A percentile compares a stretch with the other conserved stretches of the same genome.
These are phyloP conservation scores for Solea senegalensis DNA, from an alignment of 2,113 vertebrate genomes.

Conservation along the genomic window DNA sequence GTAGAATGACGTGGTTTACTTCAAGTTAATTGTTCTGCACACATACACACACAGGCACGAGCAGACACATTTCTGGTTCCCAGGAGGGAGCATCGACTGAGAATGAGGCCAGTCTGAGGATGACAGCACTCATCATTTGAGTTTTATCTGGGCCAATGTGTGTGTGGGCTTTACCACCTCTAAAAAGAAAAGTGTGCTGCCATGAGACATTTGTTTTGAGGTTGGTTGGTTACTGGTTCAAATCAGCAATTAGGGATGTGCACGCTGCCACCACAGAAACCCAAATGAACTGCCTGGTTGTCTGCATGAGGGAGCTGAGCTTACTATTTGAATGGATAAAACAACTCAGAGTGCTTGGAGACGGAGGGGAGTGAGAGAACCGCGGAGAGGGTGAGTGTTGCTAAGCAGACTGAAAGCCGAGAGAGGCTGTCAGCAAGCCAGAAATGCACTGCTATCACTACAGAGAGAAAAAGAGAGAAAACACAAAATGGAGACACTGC, in stretches of 20 bases:
- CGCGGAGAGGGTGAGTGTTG: conserved; percentile 67
- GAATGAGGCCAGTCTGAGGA: conserved; percentile 69
- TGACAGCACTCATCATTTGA: conserved; percentile 59
- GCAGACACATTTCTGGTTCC: conserved; percentile 57
- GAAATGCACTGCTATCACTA: conserved; percentile 61
- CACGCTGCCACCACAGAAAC: neutral
- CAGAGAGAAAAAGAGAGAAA: conserved; percentile 39
- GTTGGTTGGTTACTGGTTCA: conserved; percentile 43
- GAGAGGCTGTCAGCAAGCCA: conserved; percentile 72
- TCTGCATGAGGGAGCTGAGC: conserved; percentile 42
- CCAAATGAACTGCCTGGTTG: conserved; percentile 28
- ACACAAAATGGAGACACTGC: conserved; percentile 72
- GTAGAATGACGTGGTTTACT: conserved; percentile 55
- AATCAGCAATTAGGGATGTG: conserved; percentile 16
- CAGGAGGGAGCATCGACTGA: conserved; percentile 47
- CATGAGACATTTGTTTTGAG: conserved; percentile 12
- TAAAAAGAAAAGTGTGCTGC: conserved; percentile 21
- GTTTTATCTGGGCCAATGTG: conserved; percentile 41
- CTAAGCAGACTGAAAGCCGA: conserved; percentile 77
- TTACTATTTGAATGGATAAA: conserved; percentile 51
- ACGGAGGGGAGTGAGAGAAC: conserved; percentile 66
- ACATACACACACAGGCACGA: conserved; percentile 33
- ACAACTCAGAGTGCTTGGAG: conserved; percentile 62
- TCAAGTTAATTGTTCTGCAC: conserved; percentile 30
- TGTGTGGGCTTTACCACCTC: conserved; percentile 6